Conservation (phyloP, 1,140 invertebrate genomes). For the Drosophila teissieri region DNA sequence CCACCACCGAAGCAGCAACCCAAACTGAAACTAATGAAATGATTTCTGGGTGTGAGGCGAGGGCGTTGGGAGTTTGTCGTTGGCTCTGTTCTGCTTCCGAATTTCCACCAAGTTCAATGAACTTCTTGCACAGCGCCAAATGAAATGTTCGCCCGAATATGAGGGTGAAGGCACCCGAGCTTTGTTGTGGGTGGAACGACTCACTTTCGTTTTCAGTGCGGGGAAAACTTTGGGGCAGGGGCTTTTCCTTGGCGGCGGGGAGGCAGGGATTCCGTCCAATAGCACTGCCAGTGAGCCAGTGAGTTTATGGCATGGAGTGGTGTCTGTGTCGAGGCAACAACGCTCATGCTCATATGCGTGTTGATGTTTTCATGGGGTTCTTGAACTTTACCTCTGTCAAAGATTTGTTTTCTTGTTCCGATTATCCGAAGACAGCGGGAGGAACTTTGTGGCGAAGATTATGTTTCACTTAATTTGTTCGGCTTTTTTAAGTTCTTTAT, state of each 20-base stretch:
- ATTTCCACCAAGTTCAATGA: slow-evolving; percentile 62
- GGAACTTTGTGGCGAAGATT: slow-evolving; percentile 35
- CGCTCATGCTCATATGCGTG: slow-evolving; percentile 11
- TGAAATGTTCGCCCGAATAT: slow-evolving; percentile 24
- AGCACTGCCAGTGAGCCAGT: slow-evolving; percentile 58
- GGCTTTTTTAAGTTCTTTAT: slow-evolving; percentile 4
- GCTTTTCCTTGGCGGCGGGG: not conserved
- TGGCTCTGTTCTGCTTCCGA: slow-evolving; percentile 45
- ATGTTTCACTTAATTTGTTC: slow-evolving; percentile 37
- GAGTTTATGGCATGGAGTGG: slow-evolving; percentile 46
- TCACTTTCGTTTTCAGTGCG: slow-evolving; percentile 61
- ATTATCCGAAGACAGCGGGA: slow-evolving; percentile 14
- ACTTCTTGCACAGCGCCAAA: slow-evolving; percentile 53
- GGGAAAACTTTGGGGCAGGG: slow-evolving; percentile 36
- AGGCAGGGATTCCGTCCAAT: slow-evolving; percentile 38
- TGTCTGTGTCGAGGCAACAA: slow-evolving; percentile 43
- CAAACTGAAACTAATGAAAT: slow-evolving; percentile 2
- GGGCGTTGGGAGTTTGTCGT: slow-evolving; percentile 27
- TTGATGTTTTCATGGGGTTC: slow-evolving; percentile 73
- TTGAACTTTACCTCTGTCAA: slow-evolving; percentile 61
- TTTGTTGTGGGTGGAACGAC: slow-evolving; percentile 22
- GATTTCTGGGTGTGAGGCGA: slow-evolving; percentile 1
- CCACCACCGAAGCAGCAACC: slow-evolving; percentile 10
- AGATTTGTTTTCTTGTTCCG: slow-evolving; percentile 54
- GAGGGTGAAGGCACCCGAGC: slow-evolving; percentile 3